Conservation (phyloP, 1,140 invertebrate genomes). For the Saccostrea cuccullata region DNA sequence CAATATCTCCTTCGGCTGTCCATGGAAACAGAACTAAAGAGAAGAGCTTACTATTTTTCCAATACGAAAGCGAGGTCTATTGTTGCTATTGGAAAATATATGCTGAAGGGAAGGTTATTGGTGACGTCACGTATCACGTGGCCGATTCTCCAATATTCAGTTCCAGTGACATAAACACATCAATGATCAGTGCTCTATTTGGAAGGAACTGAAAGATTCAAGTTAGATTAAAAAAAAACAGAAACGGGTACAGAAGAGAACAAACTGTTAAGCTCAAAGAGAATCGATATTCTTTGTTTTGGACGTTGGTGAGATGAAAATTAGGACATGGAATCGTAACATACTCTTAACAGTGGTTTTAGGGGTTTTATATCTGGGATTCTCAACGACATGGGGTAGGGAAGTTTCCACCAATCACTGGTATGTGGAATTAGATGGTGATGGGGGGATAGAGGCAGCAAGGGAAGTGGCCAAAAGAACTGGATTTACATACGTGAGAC, state of each 20-base stretch:
- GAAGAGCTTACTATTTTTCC: slow-evolving; percentile 26
- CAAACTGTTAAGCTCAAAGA: neutral
- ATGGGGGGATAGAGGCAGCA: slow-evolving; percentile 62
- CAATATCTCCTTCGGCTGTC: slow-evolving; percentile 33
- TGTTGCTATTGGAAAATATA: slow-evolving; percentile 43
- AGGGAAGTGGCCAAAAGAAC: slow-evolving; percentile 65
- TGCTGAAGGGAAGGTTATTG: slow-evolving; percentile 27
- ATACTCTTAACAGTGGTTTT: slow-evolving; percentile 3
- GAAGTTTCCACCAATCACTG: slow-evolving; percentile 70
- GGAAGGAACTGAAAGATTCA: slow-evolving; percentile 5
- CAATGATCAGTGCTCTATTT: slow-evolving; percentile 29
- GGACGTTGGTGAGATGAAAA: slow-evolving; percentile 26
- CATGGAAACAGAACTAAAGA: slow-evolving; percentile 29
- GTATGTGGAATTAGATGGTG: slow-evolving; percentile 65
- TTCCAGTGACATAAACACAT: slow-evolving; percentile 29
- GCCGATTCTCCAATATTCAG: slow-evolving; percentile 33
- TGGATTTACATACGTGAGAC: slow-evolving; percentile 69
- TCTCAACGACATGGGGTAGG: slow-evolving; percentile 48
- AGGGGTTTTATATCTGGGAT: slow-evolving; percentile 27
- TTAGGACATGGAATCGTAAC: slow-evolving; percentile 43
- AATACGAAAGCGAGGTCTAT: slow-evolving; percentile 24
- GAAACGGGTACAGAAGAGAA: neutral
- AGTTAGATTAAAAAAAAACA: neutral
- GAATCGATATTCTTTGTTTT: slow-evolving; percentile 4
- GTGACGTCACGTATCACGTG: slow-evolving; percentile 36